Evolutionary conservation across 2,888 invertebrate species (phyloP), one percentile per base, ranked within the genome.

Genomic region (Ochropacha duplaris): DNA sequence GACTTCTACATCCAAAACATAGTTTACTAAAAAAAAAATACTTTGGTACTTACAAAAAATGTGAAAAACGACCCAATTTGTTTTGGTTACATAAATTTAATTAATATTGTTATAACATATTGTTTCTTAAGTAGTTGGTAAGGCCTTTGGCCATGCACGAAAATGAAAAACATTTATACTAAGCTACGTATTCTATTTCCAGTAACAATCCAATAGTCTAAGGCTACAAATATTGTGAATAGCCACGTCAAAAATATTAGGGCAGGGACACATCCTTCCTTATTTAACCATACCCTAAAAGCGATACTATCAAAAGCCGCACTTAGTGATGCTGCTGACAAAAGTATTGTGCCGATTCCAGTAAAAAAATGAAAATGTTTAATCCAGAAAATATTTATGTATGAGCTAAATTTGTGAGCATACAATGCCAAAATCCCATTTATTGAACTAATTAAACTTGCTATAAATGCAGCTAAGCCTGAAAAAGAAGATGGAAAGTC

Each of bases 401-500:
- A 67, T 22, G 57, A 60, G 9, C 55, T 66, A 8, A 78, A 16
- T 56, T 70, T 78, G 26, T 64, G 51, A 8, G 67, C 66, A 49
- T 74, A 71, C 60, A 71, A 66, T 14, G 69, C 68, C 22, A 75
- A 28, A 22, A 66, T 50, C 28, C 83, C 83, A 52, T 76, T 79
- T 0, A 79, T 22, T 31, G 76, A 57, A 60, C 76, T 71, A 24
- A 74, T 12, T 2, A 73, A 14, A 54, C 73, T 68, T 11, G 68
- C 56, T 11, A 83, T 61, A 14, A 83, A 57, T 2, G 80, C 76
- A 49, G 70, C 65, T 52, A 83, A 49, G 22, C 76, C 84, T 84
- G 78, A 57, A 82, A 81, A 52, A 39, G 57, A 57, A 58, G 39
- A 36, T 28, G 24, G 11, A 28, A 28, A 16, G 9, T 51, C 24